Conservation (phyloP, 2,888 invertebrate species). For the Pachycephus smyrnensis region DNA sequence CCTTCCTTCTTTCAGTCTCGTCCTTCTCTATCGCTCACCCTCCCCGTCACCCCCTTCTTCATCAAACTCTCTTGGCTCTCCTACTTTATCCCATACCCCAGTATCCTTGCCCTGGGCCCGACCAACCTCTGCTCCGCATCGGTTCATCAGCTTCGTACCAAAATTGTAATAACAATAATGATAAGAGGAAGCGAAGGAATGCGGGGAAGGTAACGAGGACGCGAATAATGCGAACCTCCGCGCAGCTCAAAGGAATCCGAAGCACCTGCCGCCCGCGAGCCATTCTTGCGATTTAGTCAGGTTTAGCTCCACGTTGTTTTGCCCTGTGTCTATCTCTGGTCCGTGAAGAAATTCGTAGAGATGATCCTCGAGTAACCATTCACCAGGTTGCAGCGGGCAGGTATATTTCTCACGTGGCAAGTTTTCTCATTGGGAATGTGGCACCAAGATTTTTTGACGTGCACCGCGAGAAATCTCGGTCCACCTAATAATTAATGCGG, state of each 20-base stretch:
- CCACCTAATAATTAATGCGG: constrained; percentile 58
- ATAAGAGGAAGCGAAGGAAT: constrained; percentile 33
- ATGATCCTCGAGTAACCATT: neutral
- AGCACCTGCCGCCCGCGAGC: constrained; percentile 27
- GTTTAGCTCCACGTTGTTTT: neutral
- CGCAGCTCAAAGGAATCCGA: neutral
- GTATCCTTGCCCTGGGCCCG: constrained; percentile 6
- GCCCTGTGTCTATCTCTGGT: neutral
- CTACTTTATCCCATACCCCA: neutral
- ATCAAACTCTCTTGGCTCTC: constrained; percentile 14
- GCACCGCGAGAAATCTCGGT: constrained; percentile 35
- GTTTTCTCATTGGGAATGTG: neutral
- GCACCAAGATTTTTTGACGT: constrained; percentile 27
- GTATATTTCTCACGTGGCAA: neutral
- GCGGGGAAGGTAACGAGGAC: constrained; percentile 12
- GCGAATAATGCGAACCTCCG: constrained; percentile 6
- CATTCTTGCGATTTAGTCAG: constrained; percentile 14
- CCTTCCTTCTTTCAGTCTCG: constrained; percentile 17
- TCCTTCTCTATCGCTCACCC: constrained; percentile 15
- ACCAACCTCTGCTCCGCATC: constrained; percentile 33
- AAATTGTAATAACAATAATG: constrained; percentile 59
- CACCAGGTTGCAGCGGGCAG: neutral
- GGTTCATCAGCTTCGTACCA: constrained; percentile 49
- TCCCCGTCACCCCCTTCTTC: constrained; percentile 4
- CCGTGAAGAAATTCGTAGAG: neutral